A percentile compares a stretch with the other conserved stretches of the same genome.
phyloP scores from a whole-genome alignment of 2,797 vertebrate genomes.

The Lutjanus campechanus region DNA sequence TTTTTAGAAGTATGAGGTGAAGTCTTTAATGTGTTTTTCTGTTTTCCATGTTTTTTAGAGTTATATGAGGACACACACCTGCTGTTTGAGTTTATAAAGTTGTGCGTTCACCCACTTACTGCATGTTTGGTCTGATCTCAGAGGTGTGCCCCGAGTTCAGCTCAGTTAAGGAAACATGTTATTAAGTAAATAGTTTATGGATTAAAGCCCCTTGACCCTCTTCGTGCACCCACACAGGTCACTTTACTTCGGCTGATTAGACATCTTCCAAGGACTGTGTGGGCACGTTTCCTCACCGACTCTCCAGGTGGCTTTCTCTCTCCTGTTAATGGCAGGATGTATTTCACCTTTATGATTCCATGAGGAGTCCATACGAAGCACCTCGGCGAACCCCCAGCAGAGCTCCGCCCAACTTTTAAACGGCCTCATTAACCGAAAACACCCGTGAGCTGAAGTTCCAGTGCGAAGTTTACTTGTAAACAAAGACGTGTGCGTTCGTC shows the following conservation, averaged over 20 bases:
- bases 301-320: constrained; percentile 8
- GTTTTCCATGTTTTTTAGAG: not conserved
- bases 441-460: not conserved
- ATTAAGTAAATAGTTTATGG: constrained; percentile 7
- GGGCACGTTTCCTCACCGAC: not conserved
- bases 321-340: not conserved
- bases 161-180: constrained; percentile 10
- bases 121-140: not conserved
- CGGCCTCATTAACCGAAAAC: too few species aligned
- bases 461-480: not conserved
- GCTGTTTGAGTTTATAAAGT: not conserved
- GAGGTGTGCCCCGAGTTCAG: not conserved
- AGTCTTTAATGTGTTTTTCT: not conserved
- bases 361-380: not conserved
- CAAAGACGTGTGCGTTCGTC: not conserved
- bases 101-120: not conserved
- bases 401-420: constrained; percentile 1
- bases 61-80: not conserved
- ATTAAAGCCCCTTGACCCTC: constrained; percentile 11
- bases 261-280: constrained; percentile 21
- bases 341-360: constrained; percentile 36
- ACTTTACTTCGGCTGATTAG: constrained; percentile 29
- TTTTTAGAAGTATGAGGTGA: too few species aligned
- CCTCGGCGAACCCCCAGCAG: not conserved
- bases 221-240: constrained; percentile 14